Conservation (phyloP, 2,888 invertebrate genomes). For the Gortyna flavago region DNA sequence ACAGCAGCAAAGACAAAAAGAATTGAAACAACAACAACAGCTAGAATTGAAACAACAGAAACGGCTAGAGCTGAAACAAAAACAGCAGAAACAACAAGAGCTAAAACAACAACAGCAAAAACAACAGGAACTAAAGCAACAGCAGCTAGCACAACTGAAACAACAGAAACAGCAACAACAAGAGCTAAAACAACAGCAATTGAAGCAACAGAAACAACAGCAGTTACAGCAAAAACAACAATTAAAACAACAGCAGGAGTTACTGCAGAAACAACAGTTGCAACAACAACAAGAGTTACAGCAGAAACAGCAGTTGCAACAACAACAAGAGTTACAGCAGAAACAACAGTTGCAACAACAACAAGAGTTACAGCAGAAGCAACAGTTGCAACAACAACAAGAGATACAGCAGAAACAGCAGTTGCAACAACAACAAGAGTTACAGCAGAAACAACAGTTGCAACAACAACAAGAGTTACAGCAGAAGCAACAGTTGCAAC, state of each 20-base stretch:
- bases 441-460: conserved; percentile 26
- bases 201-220: conserved; percentile 39
- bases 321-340: conserved; percentile 32
- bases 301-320: conserved; percentile 19
- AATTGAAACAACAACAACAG: conserved; percentile 42
- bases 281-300: conserved; percentile 33
- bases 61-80: conserved; percentile 25
- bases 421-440: conserved; percentile 33
- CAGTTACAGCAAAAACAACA: conserved; percentile 37
- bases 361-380: conserved; percentile 22
- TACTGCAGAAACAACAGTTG: conserved; percentile 34
- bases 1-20: conserved; percentile 32
- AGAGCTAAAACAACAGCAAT: conserved; percentile 35
- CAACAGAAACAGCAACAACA: conserved; percentile 39
- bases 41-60: conserved; percentile 32
- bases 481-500: conserved; percentile 11
- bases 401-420: conserved; percentile 33
- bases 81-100: conserved; percentile 37
- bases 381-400: conserved; percentile 20
- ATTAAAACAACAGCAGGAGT: conserved; percentile 24
- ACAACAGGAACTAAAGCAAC: conserved; percentile 29
- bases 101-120: conserved; percentile 25
- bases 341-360: conserved; percentile 35
- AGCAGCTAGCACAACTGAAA: conserved; percentile 31
- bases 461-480: conserved; percentile 31